Conservation (phyloP, 2,797 vertebrate genomes). For the Acropternis orthonyx region DNA sequence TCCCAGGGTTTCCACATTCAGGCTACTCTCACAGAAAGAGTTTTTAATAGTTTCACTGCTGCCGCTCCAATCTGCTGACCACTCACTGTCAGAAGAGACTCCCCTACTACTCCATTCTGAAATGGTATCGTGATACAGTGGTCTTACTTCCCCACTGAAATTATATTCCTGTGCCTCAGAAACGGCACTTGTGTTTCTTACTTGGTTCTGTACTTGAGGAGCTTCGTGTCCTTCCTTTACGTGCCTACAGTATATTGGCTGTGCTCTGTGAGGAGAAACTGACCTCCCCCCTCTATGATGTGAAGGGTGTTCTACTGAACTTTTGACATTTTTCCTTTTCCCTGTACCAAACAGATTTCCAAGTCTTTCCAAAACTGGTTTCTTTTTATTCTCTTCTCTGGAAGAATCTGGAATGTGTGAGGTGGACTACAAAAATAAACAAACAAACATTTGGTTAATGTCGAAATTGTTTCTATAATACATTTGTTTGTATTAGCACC, state of each 20-base stretch:
- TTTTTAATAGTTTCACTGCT: constrained; percentile 65
- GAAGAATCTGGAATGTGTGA: constrained; percentile 67
- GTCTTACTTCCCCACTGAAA: constrained; percentile 43
- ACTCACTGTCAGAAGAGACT: constrained; percentile 49
- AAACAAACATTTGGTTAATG: constrained; percentile 27
- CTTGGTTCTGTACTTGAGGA: constrained; percentile 16
- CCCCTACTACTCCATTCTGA: constrained; percentile 39
- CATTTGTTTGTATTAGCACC: neutral
- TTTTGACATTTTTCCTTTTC: constrained; percentile 70
- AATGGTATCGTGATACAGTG: neutral
- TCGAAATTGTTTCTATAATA: neutral
- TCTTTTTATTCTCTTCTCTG: constrained; percentile 78
- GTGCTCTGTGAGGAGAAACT: neutral
- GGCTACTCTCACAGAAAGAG: constrained; percentile 59
- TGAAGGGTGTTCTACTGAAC: constrained; percentile 50
- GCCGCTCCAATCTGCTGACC: constrained; percentile 52
- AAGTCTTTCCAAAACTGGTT: constrained; percentile 80
- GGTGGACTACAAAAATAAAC: constrained; percentile 75
- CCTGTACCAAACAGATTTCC: constrained; percentile 77
- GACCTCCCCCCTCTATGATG: constrained; percentile 25
- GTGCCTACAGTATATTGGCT: constrained; percentile 4
- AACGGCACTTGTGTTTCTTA: neutral
- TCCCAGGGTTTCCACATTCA: constrained; percentile 57
- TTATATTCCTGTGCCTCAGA: constrained; percentile 36
- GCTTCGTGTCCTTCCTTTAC: constrained; percentile 32